Evolutionary conservation across 2,888 invertebrate genomes (phyloP).

Genomic region (Philopedon plagiatum): DNA sequence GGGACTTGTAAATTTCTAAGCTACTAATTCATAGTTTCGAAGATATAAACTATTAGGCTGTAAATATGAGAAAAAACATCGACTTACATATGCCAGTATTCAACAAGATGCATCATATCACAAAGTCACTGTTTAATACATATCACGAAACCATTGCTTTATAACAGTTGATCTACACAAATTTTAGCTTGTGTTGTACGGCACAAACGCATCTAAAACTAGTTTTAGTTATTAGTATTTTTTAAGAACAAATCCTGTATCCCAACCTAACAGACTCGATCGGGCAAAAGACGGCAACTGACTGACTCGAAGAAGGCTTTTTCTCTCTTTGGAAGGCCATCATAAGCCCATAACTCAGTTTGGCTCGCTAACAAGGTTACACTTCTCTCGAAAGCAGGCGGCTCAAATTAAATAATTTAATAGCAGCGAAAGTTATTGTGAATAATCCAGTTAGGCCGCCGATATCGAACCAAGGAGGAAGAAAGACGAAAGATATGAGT

Average conservation of each 20-base stretch:
- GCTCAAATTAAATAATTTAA: conserved; percentile 71
- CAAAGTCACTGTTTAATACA: too few species aligned
- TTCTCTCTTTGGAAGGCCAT: conserved; percentile 66
- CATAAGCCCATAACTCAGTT: conserved; percentile 70
- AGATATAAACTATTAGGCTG: too few species aligned
- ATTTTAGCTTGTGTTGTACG: too few species aligned
- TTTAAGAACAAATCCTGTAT: neutral
- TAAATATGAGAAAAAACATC: too few species aligned
- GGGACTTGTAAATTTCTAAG: too few species aligned
- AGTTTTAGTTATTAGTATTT: too few species aligned
- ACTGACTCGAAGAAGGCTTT: conserved; percentile 63
- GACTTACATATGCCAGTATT: too few species aligned
- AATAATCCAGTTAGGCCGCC: conserved; percentile 69
- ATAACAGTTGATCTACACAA: too few species aligned
- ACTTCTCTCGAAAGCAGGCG: conserved; percentile 62
- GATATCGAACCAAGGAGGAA: conserved; percentile 38
- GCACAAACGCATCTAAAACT: too few species aligned
- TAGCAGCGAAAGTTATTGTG: conserved; percentile 71
- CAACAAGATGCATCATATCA: too few species aligned
- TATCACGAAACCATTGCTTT: too few species aligned
- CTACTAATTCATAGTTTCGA: too few species aligned
- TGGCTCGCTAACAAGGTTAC: conserved; percentile 70
- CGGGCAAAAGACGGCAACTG: conserved; percentile 46
- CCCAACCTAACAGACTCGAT: conserved; percentile 40
- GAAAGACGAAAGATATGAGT: conserved; percentile 19